Conservation (phyloP, 2,797 vertebrate genomes). For the Perodicticus potto region DNA sequence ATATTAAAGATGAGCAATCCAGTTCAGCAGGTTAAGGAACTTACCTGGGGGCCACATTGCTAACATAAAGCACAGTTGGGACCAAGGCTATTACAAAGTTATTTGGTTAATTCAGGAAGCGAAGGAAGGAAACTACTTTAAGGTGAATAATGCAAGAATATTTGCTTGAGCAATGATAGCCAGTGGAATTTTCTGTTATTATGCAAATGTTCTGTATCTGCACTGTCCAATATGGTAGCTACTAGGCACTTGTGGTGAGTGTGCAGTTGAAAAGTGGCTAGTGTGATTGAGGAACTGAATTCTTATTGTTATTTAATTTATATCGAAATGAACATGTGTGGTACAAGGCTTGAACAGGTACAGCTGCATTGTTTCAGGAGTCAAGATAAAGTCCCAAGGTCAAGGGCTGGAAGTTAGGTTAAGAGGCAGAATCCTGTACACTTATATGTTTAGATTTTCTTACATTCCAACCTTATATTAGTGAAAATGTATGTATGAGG, state of each 20-base stretch:
- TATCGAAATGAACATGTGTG: neutral
- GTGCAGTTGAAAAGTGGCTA: neutral
- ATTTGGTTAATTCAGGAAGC: slow-evolving; percentile 45
- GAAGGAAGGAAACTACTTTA: neutral
- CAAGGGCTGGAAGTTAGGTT: neutral
- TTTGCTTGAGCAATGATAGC: neutral
- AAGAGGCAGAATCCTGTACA: neutral
- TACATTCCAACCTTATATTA: neutral
- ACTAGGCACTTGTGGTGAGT: neutral
- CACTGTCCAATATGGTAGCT: neutral
- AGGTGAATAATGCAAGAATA: slow-evolving; percentile 26
- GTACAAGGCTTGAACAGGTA: no score
- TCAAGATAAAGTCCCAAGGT: neutral
- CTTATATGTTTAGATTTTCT: neutral
- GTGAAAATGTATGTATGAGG: neutral
- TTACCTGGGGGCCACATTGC: neutral
- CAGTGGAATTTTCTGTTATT: neutral
- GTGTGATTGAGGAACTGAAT: neutral
- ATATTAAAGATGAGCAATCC: slow-evolving; percentile 22
- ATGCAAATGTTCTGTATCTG: neutral
- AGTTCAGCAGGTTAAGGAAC: slow-evolving; percentile 42
- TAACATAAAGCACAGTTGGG: neutral
- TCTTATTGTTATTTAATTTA: slow-evolving; percentile 35
- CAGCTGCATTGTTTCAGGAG: neutral
- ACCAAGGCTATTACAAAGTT: slow-evolving; percentile 20